phyloP scores from a whole-genome alignment of 1,140 invertebrate genomes.

The Aricia agestis region DNA sequence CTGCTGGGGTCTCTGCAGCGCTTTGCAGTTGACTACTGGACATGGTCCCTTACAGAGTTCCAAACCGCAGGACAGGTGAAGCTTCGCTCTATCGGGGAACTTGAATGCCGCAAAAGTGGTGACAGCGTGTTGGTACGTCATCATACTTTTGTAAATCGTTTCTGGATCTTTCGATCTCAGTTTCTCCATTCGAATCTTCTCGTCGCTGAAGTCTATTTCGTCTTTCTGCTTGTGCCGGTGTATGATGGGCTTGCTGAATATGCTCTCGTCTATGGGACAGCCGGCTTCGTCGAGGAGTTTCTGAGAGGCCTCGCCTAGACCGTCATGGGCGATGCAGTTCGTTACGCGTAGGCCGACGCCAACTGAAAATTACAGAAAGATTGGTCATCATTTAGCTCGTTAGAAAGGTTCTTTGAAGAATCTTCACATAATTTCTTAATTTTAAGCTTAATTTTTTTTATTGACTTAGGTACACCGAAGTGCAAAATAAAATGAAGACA shows the following conservation, averaged over 20 bases:
- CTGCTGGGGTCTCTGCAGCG: slow-evolving; percentile 60
- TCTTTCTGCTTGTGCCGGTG: slow-evolving; percentile 57
- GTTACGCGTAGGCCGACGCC: slow-evolving; percentile 83
- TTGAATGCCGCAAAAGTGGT: slow-evolving; percentile 87
- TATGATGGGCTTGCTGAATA: slow-evolving; percentile 76
- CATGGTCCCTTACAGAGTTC: slow-evolving; percentile 82
- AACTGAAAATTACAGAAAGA: slow-evolving; percentile 59
- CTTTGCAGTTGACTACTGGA: slow-evolving; percentile 76
- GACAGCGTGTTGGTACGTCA: slow-evolving; percentile 78
- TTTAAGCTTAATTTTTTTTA: too few relatives aligned
- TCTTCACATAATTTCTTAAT: too few relatives aligned
- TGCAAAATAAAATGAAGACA: too few relatives aligned
- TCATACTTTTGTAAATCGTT: slow-evolving; percentile 66
- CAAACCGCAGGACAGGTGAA: slow-evolving; percentile 82
- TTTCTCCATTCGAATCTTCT: slow-evolving; percentile 48
- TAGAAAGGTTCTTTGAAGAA: too few relatives aligned
- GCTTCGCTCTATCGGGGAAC: slow-evolving; percentile 84
- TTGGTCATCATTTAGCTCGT: background rate
- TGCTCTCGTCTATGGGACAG: slow-evolving; percentile 82
- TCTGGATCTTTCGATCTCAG: slow-evolving; percentile 50
- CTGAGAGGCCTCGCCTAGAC: slow-evolving; percentile 82
- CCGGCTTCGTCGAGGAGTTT: slow-evolving; percentile 82
- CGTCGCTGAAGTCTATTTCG: slow-evolving; percentile 57
- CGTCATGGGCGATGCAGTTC: slow-evolving; percentile 85
- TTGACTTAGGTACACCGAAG: too few relatives aligned